Evolutionary conservation across 2,888 invertebrate genomes (phyloP).

Genomic region (Cantharis nigra): DNA sequence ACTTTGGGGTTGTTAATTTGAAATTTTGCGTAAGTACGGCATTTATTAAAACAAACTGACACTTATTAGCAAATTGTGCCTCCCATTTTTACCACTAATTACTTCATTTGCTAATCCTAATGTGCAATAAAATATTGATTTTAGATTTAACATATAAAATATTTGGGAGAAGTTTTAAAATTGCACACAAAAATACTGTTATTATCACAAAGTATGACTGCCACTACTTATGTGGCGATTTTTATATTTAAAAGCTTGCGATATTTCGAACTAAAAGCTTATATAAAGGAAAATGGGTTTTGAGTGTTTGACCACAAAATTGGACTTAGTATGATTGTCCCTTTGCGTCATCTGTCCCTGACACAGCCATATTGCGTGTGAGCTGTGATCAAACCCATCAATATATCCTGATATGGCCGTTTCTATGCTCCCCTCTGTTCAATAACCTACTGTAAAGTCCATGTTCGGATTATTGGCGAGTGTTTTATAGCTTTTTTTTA

Average conservation of each 20-base stretch:
- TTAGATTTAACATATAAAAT: background rate
- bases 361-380: constrained; percentile 45
- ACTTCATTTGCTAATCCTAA: background rate
- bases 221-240: background rate
- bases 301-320: constrained; percentile 26
- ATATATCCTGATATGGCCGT: constrained; percentile 31
- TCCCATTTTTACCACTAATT: background rate
- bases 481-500: background rate
- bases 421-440: constrained; percentile 13
- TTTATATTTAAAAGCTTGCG: background rate
- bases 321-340: constrained; percentile 18
- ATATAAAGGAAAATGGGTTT: constrained; percentile 13
- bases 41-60: background rate
- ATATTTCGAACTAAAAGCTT: constrained; percentile 11
- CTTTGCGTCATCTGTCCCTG: constrained; percentile 43
- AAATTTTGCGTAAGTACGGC: background rate
- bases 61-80: background rate
- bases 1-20: background rate
- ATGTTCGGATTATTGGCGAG: background rate
- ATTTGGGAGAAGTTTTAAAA: background rate
- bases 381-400: constrained; percentile 44
- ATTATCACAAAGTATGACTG: background rate
- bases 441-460: constrained; percentile 4
- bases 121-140: background rate
- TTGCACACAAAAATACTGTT: background rate